Evolutionary conservation across 1,140 invertebrate species (phyloP), one percentile per base, ranked within the genome.

Genomic region (Lamellibrachia luymesi): DNA sequence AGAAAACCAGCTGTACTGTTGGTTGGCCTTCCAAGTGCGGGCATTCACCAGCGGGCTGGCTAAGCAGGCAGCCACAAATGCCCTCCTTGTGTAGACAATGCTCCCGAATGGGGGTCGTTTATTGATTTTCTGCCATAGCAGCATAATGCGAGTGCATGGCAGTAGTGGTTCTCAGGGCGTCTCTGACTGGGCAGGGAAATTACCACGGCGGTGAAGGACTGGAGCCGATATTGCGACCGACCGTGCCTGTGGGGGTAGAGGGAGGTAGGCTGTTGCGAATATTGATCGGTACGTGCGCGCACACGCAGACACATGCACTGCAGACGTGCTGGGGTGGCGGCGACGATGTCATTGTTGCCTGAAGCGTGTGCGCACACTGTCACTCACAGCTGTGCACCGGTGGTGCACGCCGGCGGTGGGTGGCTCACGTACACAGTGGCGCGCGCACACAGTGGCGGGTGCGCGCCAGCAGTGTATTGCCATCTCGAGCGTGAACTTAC

Each of bases 231-330:
- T 80, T 80, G 25, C 64, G 64, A 80, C 64, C 64, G 64, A 80
- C 64, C 64, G 64, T 80, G 64, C 64, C 64, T 80, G 64, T 80
- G 64, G 64, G 64, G 64, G 64, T 80, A 80, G 64, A 80, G 64
- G 0, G 64, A 10, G 13, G 6, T 22, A 2, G 64, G 64, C 64
- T 80, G 8, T 80, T 80, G 64, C 64, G 64, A 22, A 80, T 80
- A 80, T 80, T 22, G 64, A 80, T 80, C 13, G 64, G 64, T 80
- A 80, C 64, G 64, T 80, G 64, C 13, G 17, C 13, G 64, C 64
- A 80, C 8, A 80, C 64, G 17, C 64, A 80, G 13, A 80, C 25
- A 13, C 13, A 56, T 56, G 64, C 64, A 80, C 25, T 80, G 64
- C 64, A 80, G 17, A 80, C 64, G 64, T 8, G 64, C 64, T 2